Conservation (phyloP, 2,113 vertebrate species). For the Dinomys branickii region DNA sequence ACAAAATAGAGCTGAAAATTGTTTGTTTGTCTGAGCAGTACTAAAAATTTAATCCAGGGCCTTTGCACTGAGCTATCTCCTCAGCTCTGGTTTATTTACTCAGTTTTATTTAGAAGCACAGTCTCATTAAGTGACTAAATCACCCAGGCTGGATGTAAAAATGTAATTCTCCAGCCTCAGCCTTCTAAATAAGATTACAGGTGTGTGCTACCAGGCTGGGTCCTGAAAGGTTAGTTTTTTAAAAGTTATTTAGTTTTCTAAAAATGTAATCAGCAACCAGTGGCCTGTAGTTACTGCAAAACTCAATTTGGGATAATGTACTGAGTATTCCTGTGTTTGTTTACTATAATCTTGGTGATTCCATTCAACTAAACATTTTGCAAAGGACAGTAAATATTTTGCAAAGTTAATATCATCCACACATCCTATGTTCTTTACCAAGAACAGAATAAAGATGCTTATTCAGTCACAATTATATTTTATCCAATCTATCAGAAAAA, state of each 20-base stretch:
- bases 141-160: background rate
- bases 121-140: background rate
- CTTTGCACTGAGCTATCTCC: background rate
- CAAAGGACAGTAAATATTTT: constrained; percentile 51
- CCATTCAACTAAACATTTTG: constrained; percentile 52
- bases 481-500: background rate
- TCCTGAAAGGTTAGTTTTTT: background rate
- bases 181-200: background rate
- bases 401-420: background rate
- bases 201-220: background rate
- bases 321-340: background rate
- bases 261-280: background rate
- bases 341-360: constrained; percentile 26
- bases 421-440: background rate
- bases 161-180: background rate
- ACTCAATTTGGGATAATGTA: background rate
- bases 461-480: constrained; percentile 9
- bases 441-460: constrained; percentile 26
- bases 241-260: background rate
- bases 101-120: background rate
- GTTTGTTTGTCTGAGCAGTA: background rate
- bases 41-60: background rate
- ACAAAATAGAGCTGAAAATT: background rate
- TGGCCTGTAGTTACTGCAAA: background rate
- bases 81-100: background rate